These are phyloP conservation scores for Brenthis hecate DNA, from an alignment of 2,888 invertebrate species.

Conservation along the genomic window DNA sequence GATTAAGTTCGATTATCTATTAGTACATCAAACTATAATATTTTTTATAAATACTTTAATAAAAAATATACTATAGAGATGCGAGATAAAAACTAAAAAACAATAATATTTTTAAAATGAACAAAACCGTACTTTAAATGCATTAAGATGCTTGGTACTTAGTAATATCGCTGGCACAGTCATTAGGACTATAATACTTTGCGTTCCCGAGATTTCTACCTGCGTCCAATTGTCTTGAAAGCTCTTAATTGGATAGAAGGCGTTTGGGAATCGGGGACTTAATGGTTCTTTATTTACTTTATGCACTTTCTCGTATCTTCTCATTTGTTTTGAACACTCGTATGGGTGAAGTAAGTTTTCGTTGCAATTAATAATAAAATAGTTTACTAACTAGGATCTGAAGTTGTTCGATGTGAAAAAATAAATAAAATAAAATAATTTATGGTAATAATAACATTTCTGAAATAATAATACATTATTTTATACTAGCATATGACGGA, in stretches of 20 bases:
- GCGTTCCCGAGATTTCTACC: slow-evolving; percentile 33
- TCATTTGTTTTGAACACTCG: slow-evolving; percentile 14
- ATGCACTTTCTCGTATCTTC: slow-evolving; percentile 12
- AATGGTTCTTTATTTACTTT: slow-evolving; percentile 24
- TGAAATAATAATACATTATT: too few species aligned
- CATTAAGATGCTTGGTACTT: slow-evolving; percentile 23
- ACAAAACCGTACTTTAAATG: slow-evolving; percentile 17
- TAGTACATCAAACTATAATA: too few species aligned
- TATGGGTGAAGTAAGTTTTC: neutral
- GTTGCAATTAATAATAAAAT: neutral
- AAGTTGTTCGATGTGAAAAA: neutral
- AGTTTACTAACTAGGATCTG: neutral
- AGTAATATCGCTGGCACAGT: slow-evolving; percentile 27
- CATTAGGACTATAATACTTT: slow-evolving; percentile 35
- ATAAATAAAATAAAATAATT: too few species aligned
- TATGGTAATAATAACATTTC: too few species aligned
- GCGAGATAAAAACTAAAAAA: neutral
- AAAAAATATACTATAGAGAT: too few species aligned
- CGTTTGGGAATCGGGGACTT: slow-evolving; percentile 14
- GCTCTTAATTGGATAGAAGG: slow-evolving; percentile 38
- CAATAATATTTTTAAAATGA: neutral
- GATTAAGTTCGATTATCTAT: too few species aligned
- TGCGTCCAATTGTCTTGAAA: slow-evolving; percentile 39
- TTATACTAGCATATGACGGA: too few species aligned
- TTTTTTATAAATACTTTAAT: too few species aligned